These are phyloP conservation scores for Arenicola marina DNA, from an alignment of 2,888 invertebrate species.

Conservation along the genomic window DNA sequence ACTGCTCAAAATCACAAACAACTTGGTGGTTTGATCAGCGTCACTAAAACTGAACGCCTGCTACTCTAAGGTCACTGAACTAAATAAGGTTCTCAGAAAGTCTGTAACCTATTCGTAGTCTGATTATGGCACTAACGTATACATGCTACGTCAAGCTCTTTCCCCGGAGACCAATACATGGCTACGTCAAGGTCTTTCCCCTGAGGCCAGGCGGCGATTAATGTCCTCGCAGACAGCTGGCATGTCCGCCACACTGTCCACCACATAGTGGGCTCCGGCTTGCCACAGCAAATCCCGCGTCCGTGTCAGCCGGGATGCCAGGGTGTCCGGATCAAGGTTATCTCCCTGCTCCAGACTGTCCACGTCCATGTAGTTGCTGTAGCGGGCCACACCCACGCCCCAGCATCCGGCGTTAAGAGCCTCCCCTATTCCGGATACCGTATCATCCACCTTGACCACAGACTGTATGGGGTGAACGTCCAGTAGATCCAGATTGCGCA, in stretches of 20 bases:
- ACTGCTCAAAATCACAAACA: too few relatives aligned
- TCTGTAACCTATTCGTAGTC: too few relatives aligned
- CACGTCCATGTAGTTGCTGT: constrained; percentile 61
- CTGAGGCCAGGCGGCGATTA: too few relatives aligned
- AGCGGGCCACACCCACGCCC: constrained; percentile 59
- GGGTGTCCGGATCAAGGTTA: constrained; percentile 43
- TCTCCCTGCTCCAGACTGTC: constrained; percentile 49
- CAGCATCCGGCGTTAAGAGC: constrained; percentile 61
- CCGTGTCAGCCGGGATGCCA: constrained; percentile 38
- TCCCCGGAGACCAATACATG: too few relatives aligned
- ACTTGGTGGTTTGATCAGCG: too few relatives aligned
- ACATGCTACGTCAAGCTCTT: too few relatives aligned
- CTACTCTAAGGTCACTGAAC: too few relatives aligned
- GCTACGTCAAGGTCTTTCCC: too few relatives aligned
- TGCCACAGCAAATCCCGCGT: constrained; percentile 50
- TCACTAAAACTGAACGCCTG: too few relatives aligned
- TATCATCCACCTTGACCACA: constrained; percentile 57
- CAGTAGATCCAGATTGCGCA: constrained; percentile 57
- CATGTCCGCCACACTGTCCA: constrained; percentile 57
- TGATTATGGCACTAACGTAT: too few relatives aligned
- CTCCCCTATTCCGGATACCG: constrained; percentile 56
- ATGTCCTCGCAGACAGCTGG: constrained; percentile 58
- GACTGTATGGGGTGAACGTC: constrained; percentile 55
- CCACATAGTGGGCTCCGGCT: constrained; percentile 60
- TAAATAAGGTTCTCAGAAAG: too few relatives aligned